Conservation (phyloP, 1,140 invertebrate species). For the Drosophila mauritiana region DNA sequence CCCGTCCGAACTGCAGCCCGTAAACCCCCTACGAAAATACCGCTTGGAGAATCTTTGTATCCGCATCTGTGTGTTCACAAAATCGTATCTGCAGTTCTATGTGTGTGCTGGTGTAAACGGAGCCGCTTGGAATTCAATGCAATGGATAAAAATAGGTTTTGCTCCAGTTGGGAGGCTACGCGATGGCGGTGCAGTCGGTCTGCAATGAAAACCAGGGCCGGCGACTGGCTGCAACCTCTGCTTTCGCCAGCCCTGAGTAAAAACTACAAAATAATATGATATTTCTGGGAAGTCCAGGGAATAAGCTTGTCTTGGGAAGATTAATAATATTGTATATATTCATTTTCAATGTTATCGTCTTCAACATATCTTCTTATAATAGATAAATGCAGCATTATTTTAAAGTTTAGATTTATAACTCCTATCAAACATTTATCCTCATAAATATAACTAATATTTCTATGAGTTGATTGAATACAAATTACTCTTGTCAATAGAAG, state of each 20-base stretch:
- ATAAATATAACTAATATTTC: not conserved
- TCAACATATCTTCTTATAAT: no score
- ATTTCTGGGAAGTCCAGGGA: not conserved
- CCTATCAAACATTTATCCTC: not conserved
- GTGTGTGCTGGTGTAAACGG: constrained; percentile 67
- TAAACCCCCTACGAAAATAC: not conserved
- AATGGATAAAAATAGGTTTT: constrained; percentile 78
- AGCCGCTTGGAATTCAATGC: constrained; percentile 81
- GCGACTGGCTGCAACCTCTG: not conserved
- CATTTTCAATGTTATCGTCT: no score
- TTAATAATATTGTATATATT: no score
- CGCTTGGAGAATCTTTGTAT: constrained; percentile 42
- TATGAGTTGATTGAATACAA: no score
- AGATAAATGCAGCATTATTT: no score
- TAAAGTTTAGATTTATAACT: not conserved
- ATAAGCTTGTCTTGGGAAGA: not conserved
- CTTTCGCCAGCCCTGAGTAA: constrained; percentile 8
- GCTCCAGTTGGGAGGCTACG: constrained; percentile 65
- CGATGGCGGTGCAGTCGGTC: constrained; percentile 24
- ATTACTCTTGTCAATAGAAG: no score
- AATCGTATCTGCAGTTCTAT: constrained; percentile 5
- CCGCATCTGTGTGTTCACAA: not conserved
- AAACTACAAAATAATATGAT: not conserved
- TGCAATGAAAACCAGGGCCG: constrained; percentile 3
- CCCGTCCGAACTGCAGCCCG: no score